These are phyloP conservation scores for Stictocephala bisonia DNA, from an alignment of 2,888 invertebrate species.

Conservation along the genomic window DNA sequence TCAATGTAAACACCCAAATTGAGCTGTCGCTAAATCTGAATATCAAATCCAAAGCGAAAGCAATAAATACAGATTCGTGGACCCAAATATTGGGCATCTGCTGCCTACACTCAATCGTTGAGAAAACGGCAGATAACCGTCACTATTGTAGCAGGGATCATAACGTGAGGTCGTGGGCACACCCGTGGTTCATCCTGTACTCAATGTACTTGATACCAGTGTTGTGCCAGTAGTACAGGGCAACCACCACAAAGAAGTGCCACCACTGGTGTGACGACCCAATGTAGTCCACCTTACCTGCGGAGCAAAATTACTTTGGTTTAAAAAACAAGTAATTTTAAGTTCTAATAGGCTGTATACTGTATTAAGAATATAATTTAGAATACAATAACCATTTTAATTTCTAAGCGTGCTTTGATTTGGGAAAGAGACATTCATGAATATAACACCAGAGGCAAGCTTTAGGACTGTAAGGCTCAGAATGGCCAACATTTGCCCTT, in stretches of 20 bases:
- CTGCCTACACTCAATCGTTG: neutral
- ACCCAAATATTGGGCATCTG: constrained; percentile 34
- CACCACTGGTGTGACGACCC: constrained; percentile 98
- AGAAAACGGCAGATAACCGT: neutral
- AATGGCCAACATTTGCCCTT: too few species aligned
- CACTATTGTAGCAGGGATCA: constrained; percentile 47
- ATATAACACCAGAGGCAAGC: too few species aligned
- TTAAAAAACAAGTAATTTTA: too few species aligned
- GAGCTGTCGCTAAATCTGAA: constrained; percentile 38
- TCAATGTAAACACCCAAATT: constrained; percentile 29
- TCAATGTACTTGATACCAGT: constrained; percentile 85
- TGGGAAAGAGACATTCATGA: too few species aligned
- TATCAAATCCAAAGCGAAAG: constrained; percentile 40
- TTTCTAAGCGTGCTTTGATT: too few species aligned
- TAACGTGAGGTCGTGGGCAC: constrained; percentile 63
- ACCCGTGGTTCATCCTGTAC: constrained; percentile 83
- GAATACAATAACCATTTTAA: neutral
- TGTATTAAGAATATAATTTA: too few species aligned
- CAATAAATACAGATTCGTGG: constrained; percentile 17
- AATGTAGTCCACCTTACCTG: constrained; percentile 86
- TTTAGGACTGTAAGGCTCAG: too few species aligned
- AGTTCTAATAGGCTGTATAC: too few species aligned
- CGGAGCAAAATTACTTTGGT: too few species aligned
- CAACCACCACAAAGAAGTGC: constrained; percentile 90
- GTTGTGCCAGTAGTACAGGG: constrained; percentile 95